These are phyloP conservation scores for Fragum whitleyi DNA, from an alignment of 2,888 invertebrate species.

Conservation along the genomic window DNA sequence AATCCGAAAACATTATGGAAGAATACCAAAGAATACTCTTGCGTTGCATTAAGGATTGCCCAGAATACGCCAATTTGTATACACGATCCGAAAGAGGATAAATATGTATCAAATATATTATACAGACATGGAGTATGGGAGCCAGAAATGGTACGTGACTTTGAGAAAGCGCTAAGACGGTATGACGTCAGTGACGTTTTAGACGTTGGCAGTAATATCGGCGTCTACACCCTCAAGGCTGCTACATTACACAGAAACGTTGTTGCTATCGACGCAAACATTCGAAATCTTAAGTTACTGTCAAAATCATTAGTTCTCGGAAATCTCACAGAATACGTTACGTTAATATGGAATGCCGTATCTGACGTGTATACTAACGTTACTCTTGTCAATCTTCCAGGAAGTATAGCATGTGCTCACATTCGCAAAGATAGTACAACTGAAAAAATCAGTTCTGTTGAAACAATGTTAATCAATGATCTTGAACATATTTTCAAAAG, in stretches of 20 bases:
- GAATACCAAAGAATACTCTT: too few species aligned
- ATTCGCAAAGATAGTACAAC: not conserved
- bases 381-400: not conserved
- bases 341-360: slow-evolving; percentile 2
- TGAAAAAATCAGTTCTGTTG: not conserved
- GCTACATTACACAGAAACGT: not conserved
- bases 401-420: not conserved
- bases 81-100: not conserved
- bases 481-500: not conserved
- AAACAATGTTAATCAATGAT: not conserved
- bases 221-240: not conserved
- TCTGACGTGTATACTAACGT: not conserved
- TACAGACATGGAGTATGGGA: not conserved
- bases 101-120: not conserved
- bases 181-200: not conserved
- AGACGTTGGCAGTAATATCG: not conserved
- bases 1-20: too few species aligned
- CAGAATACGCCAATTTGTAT: too few species aligned
- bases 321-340: not conserved
- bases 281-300: not conserved
- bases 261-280: not conserved
- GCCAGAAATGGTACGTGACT: not conserved
- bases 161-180: too few species aligned
- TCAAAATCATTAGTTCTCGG: not conserved
- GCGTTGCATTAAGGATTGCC: too few species aligned